Conservation (phyloP, 92 coral and sea anemone species). For the Anthopleura xanthogrammica region DNA sequence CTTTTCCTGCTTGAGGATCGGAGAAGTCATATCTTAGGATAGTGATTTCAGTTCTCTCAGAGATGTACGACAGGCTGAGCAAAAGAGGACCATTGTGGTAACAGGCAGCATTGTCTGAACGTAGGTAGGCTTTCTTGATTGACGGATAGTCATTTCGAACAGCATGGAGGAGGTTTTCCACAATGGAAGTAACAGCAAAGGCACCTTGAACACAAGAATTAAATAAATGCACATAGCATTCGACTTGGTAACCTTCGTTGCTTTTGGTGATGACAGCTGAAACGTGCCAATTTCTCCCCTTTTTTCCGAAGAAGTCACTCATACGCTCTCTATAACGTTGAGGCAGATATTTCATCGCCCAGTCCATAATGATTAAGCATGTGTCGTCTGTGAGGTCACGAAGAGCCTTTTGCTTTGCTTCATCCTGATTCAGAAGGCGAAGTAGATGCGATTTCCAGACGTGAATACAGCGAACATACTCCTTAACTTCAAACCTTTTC, state of each 20-base stretch:
- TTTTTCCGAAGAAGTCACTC: slow-evolving; percentile 42
- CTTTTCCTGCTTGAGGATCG: slow-evolving; percentile 11
- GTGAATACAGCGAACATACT: slow-evolving; percentile 20
- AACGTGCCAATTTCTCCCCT: slow-evolving; percentile 48
- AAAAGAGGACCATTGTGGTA: slow-evolving; percentile 46
- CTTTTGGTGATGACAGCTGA: slow-evolving; percentile 49
- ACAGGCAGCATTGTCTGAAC: slow-evolving; percentile 54
- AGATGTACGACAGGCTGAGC: slow-evolving; percentile 27
- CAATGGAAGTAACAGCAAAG: slow-evolving; percentile 36
- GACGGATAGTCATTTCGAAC: slow-evolving; percentile 35
- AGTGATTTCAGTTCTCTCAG: slow-evolving; percentile 25
- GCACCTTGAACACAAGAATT: slow-evolving; percentile 17
- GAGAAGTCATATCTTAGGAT: slow-evolving; percentile 19
- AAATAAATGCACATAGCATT: slow-evolving; percentile 53
- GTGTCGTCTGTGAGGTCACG: slow-evolving; percentile 21
- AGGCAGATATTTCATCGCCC: too few species aligned
- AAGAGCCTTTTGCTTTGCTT: slow-evolving; percentile 43
- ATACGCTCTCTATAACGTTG: too few species aligned
- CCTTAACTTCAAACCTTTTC: slow-evolving; percentile 6
- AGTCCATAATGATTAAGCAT: slow-evolving; percentile 19
- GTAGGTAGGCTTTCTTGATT: slow-evolving; percentile 31
- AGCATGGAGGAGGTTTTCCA: slow-evolving; percentile 42
- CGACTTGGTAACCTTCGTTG: slow-evolving; percentile 19
- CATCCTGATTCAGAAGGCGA: slow-evolving; percentile 27
- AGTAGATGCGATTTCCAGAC: slow-evolving; percentile 39